These are phyloP conservation scores for Aphis gossypii DNA, from an alignment of 1,140 invertebrate genomes.

Conservation along the genomic window DNA sequence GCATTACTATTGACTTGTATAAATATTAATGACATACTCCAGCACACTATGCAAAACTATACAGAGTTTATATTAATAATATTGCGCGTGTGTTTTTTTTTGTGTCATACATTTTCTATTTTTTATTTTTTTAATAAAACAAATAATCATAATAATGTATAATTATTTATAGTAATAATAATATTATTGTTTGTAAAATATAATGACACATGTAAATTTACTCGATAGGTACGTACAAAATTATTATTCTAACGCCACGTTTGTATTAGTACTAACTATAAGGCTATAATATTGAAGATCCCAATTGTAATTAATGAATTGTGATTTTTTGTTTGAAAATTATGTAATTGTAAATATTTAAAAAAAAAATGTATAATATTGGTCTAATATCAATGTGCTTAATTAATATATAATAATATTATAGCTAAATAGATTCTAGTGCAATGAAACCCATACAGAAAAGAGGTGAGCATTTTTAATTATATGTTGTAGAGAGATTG, in stretches of 20 bases:
- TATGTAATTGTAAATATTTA: not conserved
- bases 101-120: not conserved
- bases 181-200: not conserved
- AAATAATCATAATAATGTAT: not conserved
- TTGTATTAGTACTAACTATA: not conserved
- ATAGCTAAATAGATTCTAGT: not conserved
- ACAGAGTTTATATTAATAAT: not conserved
- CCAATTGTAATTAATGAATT: too few relatives aligned
- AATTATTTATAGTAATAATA: not conserved
- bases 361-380: not conserved
- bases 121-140: not conserved
- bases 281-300: not conserved
- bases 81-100: not conserved
- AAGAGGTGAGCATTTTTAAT: not conserved
- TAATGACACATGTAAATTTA: not conserved
- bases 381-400: not conserved
- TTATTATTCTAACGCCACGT: not conserved
- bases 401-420: too few relatives aligned
- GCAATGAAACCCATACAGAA: not conserved
- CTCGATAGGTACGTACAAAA: not conserved
- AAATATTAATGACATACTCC: not conserved
- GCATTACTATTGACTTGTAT: not conserved
- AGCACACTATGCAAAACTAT: not conserved
- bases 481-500: not conserved
- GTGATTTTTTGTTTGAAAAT: not conserved